These are phyloP conservation scores for Elysia crispata DNA, from an alignment of 2,888 invertebrate species.

Conservation along the genomic window DNA sequence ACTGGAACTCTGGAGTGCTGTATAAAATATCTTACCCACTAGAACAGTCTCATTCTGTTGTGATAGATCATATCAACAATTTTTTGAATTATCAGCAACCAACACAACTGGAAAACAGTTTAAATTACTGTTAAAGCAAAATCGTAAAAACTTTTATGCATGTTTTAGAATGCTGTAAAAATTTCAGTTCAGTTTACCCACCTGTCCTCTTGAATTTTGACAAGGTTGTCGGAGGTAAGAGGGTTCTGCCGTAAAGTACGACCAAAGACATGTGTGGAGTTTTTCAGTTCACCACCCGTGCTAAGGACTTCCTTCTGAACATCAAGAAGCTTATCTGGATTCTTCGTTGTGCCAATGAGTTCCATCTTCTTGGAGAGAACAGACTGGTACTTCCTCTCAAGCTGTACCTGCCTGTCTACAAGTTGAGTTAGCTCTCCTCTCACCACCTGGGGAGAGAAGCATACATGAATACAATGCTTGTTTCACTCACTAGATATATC, in stretches of 20 bases:
- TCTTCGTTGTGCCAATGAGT: slow-evolving; percentile 61
- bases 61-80: no score
- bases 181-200: slow-evolving; percentile 42
- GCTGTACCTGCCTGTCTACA: slow-evolving; percentile 69
- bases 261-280: slow-evolving; percentile 74
- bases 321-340: slow-evolving; percentile 61
- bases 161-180: no score
- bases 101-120: no score
- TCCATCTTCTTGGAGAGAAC: slow-evolving; percentile 69
- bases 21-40: no score
- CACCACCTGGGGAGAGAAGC: slow-evolving; percentile 67
- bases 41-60: no score
- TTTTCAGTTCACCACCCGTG: slow-evolving; percentile 70
- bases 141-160: no score
- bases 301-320: slow-evolving; percentile 64
- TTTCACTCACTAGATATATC: no score
- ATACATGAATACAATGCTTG: background rate
- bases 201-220: slow-evolving; percentile 76
- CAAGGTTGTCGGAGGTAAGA: slow-evolving; percentile 72
- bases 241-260: slow-evolving; percentile 74
- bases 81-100: no score
- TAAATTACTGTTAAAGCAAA: no score
- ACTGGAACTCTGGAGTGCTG: no score
- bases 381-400: slow-evolving; percentile 72
- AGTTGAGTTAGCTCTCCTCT: slow-evolving; percentile 70